phyloP scores from a whole-genome alignment of 2,797 vertebrate species.

The Amblyraja radiata region DNA sequence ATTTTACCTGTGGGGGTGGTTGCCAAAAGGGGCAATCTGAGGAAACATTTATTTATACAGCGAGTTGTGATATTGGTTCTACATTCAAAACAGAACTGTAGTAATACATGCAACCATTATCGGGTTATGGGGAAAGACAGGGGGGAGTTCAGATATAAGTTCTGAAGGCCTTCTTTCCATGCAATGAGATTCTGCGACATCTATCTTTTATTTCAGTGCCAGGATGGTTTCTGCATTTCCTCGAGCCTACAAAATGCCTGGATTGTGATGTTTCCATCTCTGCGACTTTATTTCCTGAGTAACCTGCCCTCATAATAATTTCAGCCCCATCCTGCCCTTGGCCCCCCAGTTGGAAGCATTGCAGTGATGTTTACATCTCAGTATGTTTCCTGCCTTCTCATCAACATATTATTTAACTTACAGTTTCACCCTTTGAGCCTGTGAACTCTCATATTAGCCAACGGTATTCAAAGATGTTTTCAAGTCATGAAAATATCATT shows the following conservation, averaged over 20 bases:
- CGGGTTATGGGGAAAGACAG: no score
- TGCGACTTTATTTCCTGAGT: neutral
- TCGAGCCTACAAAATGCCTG: neutral
- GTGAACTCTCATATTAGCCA: neutral
- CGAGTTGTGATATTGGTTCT: no score
- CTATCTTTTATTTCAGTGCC: neutral
- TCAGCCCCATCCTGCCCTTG: neutral
- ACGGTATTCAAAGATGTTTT: neutral
- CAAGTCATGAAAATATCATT: slow-evolving; percentile 6
- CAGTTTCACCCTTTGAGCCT: neutral
- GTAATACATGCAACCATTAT: no score
- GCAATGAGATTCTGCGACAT: no score
- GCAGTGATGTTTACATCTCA: no score
- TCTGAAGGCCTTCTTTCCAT: no score
- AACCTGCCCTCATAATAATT: neutral
- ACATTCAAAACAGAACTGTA: no score
- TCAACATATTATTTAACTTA: neutral
- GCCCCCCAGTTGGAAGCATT: no score
- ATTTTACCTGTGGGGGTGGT: no score
- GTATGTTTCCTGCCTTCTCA: neutral
- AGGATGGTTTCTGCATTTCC: neutral
- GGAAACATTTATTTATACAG: no score
- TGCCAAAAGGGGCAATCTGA: no score
- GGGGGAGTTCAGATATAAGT: no score
- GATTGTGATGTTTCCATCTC: neutral